These are phyloP conservation scores for Chascanopsetta lugubris DNA, from an alignment of 2,113 vertebrate genomes.

Conservation along the genomic window DNA sequence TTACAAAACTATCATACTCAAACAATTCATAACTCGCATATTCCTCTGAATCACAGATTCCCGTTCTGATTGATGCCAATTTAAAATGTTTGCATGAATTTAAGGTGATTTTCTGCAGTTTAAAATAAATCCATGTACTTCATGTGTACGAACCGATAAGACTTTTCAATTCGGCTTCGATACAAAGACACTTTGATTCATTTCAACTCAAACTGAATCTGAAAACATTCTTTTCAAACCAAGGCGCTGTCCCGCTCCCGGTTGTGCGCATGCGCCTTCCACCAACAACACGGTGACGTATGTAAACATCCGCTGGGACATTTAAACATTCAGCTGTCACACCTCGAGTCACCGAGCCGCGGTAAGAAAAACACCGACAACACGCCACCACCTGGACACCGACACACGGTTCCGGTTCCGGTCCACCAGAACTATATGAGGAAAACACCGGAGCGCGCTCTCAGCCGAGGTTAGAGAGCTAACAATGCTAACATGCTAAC, in stretches of 20 bases:
- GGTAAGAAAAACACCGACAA: neutral
- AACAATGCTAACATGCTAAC: too few species aligned
- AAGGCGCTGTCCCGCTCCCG: too few species aligned
- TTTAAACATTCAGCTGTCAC: slow-evolving; percentile 73
- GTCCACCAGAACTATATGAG: too few species aligned
- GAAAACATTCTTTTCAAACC: too few species aligned
- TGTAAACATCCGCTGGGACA: slow-evolving; percentile 63
- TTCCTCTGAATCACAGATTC: too few species aligned
- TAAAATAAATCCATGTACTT: accelerated
- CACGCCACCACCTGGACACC: neutral
- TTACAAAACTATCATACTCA: too few species aligned
- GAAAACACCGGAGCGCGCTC: too few species aligned
- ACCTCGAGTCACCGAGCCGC: neutral
- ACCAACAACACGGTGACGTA: slow-evolving; percentile 31
- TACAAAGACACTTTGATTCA: too few species aligned
- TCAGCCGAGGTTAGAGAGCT: too few species aligned
- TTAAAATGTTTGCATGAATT: neutral
- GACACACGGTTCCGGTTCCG: neutral
- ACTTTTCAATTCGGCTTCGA: neutral
- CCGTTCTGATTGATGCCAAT: neutral
- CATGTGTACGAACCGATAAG: neutral
- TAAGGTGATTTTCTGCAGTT: neutral
- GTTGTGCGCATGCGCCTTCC: slow-evolving; percentile 57
- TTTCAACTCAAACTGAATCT: too few species aligned
- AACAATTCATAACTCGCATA: too few species aligned